These are phyloP conservation scores for Lysiphlebus fabarum DNA, from an alignment of 1,140 invertebrate species.

Conservation along the genomic window DNA sequence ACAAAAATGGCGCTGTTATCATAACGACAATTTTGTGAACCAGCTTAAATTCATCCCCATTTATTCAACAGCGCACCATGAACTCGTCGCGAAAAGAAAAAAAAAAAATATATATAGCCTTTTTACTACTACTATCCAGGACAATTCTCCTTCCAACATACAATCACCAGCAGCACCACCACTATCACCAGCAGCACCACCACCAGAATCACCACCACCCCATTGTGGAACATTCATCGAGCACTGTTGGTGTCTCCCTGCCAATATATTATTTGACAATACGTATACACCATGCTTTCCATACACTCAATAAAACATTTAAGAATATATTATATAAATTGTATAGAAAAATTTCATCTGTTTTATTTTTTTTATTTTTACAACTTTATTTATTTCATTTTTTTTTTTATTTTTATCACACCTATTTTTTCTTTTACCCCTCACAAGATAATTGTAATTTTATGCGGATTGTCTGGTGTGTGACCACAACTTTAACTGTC, in stretches of 20 bases:
- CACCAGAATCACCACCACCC: constrained; percentile 14
- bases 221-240: constrained; percentile 30
- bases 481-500: constrained; percentile 12
- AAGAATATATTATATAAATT: not conserved
- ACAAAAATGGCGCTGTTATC: constrained; percentile 46
- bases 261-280: constrained; percentile 23
- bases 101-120: no score
- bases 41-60: constrained; percentile 26
- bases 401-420: constrained; percentile 6
- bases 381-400: constrained; percentile 7
- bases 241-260: constrained; percentile 11
- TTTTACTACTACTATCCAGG: constrained; percentile 12
- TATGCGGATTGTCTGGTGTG: constrained; percentile 3
- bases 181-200: constrained; percentile 27
- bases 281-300: constrained; percentile 2
- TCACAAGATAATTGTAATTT: constrained; percentile 18
- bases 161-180: not conserved
- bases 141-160: not conserved
- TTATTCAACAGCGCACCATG: no score
- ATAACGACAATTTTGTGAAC: constrained; percentile 38
- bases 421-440: constrained; percentile 6
- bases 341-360: not conserved
- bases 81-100: no score
- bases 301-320: no score
- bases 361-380: constrained; percentile 12